Evolutionary conservation across 2,797 vertebrate genomes (phyloP).

Genomic region (Buphagus erythrorhynchus): DNA sequence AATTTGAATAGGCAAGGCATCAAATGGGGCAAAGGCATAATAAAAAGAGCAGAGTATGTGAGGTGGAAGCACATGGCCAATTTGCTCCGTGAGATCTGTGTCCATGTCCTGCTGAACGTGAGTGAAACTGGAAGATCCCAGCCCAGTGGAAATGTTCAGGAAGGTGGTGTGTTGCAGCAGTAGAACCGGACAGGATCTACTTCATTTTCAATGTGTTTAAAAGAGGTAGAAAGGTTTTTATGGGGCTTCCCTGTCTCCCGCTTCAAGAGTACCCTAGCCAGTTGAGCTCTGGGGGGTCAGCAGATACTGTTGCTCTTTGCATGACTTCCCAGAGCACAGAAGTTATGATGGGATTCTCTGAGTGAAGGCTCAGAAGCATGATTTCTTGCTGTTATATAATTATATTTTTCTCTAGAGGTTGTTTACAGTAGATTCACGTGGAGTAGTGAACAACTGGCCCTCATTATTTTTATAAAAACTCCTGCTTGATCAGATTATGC

Average conservation of each 20-base stretch:
- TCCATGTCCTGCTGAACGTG: accelerated
- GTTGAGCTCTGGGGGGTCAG: background rate
- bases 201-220: background rate
- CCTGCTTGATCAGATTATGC: background rate
- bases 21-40: background rate
- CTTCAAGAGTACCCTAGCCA: background rate
- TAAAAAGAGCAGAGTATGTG: background rate
- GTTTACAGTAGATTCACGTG: background rate
- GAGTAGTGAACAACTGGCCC: background rate
- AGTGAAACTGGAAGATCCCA: background rate
- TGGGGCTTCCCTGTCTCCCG: background rate
- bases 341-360: background rate
- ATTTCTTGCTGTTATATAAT: background rate
- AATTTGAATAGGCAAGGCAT: background rate
- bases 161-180: accelerated
- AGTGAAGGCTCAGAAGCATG: background rate
- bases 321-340: background rate
- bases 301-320: background rate
- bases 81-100: accelerated
- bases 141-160: background rate
- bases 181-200: background rate
- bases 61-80: background rate
- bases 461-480: background rate
- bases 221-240: background rate
- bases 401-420: background rate